Evolutionary conservation across 2,888 invertebrate genomes (phyloP).

Genomic region (Embidobia sp.): DNA sequence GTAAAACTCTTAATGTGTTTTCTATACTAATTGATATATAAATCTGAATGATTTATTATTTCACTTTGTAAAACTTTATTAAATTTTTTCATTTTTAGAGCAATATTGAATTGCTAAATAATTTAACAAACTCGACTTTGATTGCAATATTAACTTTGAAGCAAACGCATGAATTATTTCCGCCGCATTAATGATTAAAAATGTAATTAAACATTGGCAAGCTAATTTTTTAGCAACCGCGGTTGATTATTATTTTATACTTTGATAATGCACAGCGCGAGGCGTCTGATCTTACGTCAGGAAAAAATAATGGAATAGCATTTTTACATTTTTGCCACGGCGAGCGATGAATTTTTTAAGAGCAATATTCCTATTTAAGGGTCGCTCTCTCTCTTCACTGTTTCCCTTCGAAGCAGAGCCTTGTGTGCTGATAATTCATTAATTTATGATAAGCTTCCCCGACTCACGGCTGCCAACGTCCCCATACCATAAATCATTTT

Average conservation of each 20-base stretch:
- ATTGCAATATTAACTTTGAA: too few species aligned
- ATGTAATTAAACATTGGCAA: neutral
- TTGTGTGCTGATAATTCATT: conserved; percentile 78
- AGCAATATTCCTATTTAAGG: conserved; percentile 69
- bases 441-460: conserved; percentile 79
- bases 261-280: conserved; percentile 16
- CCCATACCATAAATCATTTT: conserved; percentile 79
- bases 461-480: conserved; percentile 67
- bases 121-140: too few species aligned
- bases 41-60: too few species aligned
- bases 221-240: conserved; percentile 1
- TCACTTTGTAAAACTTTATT: too few species aligned
- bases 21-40: too few species aligned
- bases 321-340: conserved; percentile 63
- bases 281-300: conserved; percentile 45
- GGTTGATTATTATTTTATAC: conserved; percentile 27
- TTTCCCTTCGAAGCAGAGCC: conserved; percentile 64
- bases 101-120: too few species aligned
- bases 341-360: conserved; percentile 72
- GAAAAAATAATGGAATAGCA: conserved; percentile 64
- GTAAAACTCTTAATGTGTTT: too few species aligned
- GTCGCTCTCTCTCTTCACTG: conserved; percentile 64
- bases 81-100: too few species aligned
- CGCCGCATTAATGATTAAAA: too few species aligned
- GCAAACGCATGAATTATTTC: too few species aligned